Conservation (phyloP, 2,113 vertebrate species). For the Craseonycteris thonglongyai region DNA sequence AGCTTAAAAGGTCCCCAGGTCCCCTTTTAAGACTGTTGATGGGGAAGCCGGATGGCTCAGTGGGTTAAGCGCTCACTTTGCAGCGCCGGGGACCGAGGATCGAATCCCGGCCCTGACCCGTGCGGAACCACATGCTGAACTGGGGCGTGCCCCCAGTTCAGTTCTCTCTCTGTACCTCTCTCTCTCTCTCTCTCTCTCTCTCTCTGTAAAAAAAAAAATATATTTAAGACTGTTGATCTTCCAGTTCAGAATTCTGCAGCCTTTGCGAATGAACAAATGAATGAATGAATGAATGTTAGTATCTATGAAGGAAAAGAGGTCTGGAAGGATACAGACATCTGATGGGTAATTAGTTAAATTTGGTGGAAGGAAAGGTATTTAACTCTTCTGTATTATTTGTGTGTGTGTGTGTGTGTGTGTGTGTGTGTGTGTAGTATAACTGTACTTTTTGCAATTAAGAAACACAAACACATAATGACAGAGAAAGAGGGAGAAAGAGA, state of each 20-base stretch:
- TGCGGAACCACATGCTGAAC: no score
- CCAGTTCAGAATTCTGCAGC: slow-evolving; percentile 1
- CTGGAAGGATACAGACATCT: slow-evolving; percentile 8
- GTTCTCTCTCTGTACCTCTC: no score
- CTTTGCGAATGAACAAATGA: not conserved
- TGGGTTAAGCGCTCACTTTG: no score
- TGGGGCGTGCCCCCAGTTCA: no score
- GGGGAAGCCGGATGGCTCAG: no score
- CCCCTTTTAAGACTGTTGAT: not conserved
- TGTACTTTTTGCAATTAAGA: slow-evolving; percentile 4
- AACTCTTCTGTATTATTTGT: not conserved
- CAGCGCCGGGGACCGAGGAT: no score
- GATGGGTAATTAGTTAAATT: not conserved
- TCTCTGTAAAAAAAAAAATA: no score
- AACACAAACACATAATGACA: not conserved
- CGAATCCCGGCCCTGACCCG: no score
- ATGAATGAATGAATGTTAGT: not conserved
- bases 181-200: no score
- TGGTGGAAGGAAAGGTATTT: not conserved
- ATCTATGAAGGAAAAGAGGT: not conserved
- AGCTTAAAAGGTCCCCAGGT: not conserved
- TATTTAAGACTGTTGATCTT: not conserved
- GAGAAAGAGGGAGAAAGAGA: not conserved
- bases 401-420: not conserved
- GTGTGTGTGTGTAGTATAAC: not conserved